These are phyloP conservation scores for Drosophila bocki DNA, from an alignment of 1,140 invertebrate genomes.

Conservation along the genomic window DNA sequence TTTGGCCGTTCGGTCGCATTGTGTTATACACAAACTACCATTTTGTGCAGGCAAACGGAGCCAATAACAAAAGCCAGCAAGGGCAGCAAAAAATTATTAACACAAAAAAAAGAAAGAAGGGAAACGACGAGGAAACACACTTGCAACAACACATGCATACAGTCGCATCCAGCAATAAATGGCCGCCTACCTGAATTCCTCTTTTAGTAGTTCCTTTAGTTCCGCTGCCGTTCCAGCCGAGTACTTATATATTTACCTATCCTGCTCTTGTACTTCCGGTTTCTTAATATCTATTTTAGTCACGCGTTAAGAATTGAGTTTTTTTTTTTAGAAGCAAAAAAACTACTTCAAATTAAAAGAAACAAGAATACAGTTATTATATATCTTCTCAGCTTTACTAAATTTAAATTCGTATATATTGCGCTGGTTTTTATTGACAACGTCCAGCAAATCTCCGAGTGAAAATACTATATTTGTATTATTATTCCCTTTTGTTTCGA, in stretches of 20 bases:
- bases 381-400: neutral
- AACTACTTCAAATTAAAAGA: neutral
- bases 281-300: neutral
- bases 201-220: conserved; percentile 10
- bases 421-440: neutral
- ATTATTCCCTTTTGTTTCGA: neutral
- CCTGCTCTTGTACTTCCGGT: conserved; percentile 17
- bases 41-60: conserved; percentile 41
- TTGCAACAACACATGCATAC: conserved; percentile 56
- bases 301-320: neutral
- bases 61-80: conserved; percentile 8
- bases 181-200: conserved; percentile 27
- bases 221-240: conserved; percentile 31
- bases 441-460: neutral
- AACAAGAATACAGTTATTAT: neutral
- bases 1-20: conserved; percentile 13
- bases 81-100: conserved; percentile 10
- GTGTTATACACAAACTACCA: conserved; percentile 46
- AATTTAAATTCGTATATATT: neutral
- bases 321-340: neutral
- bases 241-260: conserved; percentile 24
- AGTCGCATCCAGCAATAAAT: conserved; percentile 45
- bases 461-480: too few species aligned
- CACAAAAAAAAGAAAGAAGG: neutral
- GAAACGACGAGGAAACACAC: conserved; percentile 27